Evolutionary conservation across 35 echinoderm and acorn worm species (phyloP).

Genomic region (Nesometra sesokonis): DNA sequence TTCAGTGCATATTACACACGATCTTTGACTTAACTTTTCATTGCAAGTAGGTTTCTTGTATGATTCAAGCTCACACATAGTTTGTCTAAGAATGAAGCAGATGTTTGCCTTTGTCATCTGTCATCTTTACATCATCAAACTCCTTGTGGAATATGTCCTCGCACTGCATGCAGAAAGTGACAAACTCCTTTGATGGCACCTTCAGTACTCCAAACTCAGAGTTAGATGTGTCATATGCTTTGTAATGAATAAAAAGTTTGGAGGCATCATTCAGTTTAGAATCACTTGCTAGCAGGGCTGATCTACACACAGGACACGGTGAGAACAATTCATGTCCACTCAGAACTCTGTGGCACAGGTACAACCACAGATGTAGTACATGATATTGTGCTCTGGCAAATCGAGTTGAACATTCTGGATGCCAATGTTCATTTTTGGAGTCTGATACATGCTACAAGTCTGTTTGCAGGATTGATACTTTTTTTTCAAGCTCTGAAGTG

Average conservation of each 20-base stretch:
- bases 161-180: slow-evolving; percentile 17
- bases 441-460: too few relatives aligned
- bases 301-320: slow-evolving; percentile 17
- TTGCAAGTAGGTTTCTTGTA: slow-evolving; percentile 27
- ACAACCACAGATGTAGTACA: too few relatives aligned
- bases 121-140: slow-evolving; percentile 28
- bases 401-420: too few relatives aligned
- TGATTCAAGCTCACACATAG: neutral
- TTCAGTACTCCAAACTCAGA: slow-evolving; percentile 22
- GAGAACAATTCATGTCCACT: slow-evolving; percentile 2
- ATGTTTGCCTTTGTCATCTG: slow-evolving; percentile 20
- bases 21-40: slow-evolving; percentile 19
- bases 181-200: slow-evolving; percentile 7
- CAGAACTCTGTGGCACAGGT: too few relatives aligned
- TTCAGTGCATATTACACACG: too few relatives aligned
- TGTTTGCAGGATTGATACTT: too few relatives aligned
- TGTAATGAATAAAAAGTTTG: slow-evolving; percentile 17
- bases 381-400: too few relatives aligned
- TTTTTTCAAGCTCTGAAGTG: too few relatives aligned
- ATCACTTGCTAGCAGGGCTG: neutral
- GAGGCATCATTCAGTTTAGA: slow-evolving; percentile 8
- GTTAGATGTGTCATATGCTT: slow-evolving; percentile 19
- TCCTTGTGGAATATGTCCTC: slow-evolving; percentile 25
- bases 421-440: too few relatives aligned
- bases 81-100: slow-evolving; percentile 17